Percentiles rank a stretch among this genome's conserved stretches.
phyloP scores from a whole-genome alignment of 2,888 invertebrate species.

The Scaptomyza parva region DNA sequence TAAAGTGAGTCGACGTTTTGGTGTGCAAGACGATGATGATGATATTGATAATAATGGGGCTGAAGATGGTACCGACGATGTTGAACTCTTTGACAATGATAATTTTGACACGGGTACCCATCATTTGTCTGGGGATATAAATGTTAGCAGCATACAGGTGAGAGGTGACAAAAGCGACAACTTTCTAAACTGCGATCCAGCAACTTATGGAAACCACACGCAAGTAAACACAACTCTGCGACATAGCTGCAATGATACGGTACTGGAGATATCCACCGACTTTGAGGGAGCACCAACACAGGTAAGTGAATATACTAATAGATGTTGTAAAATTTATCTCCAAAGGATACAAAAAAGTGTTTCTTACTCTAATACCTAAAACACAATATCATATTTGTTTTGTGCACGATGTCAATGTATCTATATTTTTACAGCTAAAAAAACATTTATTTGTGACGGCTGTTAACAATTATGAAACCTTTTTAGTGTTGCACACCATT shows the following conservation, averaged over 20 bases:
- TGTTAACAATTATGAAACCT: too few relatives aligned
- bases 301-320: constrained; percentile 36
- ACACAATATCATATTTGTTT: too few relatives aligned
- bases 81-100: constrained; percentile 68
- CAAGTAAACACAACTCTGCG: constrained; percentile 60
- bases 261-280: constrained; percentile 86
- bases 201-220: constrained; percentile 6
- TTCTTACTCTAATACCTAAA: neutral
- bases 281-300: constrained; percentile 89
- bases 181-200: constrained; percentile 8
- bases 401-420: too few relatives aligned
- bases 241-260: constrained; percentile 67
- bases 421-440: too few relatives aligned
- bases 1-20: constrained; percentile 56
- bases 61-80: constrained; percentile 47
- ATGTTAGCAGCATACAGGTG: constrained; percentile 21
- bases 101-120: constrained; percentile 45
- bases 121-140: constrained; percentile 21
- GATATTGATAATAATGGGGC: constrained; percentile 66
- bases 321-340: neutral
- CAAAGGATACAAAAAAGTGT: neutral
- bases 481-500: too few relatives aligned
- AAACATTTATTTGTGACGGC: too few relatives aligned
- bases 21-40: constrained; percentile 83
- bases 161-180: constrained; percentile 2